Evolutionary conservation across 2,113 vertebrate species (phyloP).

Genomic region (Regulus satrapa): DNA sequence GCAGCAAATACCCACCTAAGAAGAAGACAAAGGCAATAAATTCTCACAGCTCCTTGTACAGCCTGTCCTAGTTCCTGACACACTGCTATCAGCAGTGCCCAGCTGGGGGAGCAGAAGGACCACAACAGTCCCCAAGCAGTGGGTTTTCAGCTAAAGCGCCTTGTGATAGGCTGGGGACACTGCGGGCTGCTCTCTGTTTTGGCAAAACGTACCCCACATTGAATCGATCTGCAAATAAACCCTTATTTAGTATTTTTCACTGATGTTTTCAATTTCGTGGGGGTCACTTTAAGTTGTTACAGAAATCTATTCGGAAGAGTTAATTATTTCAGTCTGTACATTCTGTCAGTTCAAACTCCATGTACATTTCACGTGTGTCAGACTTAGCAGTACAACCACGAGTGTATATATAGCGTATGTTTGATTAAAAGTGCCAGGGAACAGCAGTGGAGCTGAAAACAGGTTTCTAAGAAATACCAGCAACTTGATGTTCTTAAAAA

Average conservation of each 20-base stretch:
- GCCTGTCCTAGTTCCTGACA: not conserved
- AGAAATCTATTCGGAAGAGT: not conserved
- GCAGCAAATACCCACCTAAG: not conserved
- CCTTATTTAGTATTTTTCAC: not conserved
- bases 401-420: not conserved
- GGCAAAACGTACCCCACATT: not conserved
- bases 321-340: not conserved
- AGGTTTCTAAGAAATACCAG: not conserved
- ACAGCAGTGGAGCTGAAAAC: not conserved
- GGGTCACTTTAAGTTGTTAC: not conserved
- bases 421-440: not conserved
- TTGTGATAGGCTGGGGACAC: not conserved
- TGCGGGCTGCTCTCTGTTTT: not conserved
- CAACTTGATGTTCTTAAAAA: not conserved
- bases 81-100: not conserved
- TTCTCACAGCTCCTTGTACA: not conserved
- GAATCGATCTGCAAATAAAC: not conserved
- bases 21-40: not conserved
- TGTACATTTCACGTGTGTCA: not conserved
- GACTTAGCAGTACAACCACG: not conserved
- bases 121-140: not conserved
- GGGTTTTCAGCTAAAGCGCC: not conserved
- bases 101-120: constrained; percentile 29
- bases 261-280: not conserved
- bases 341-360: not conserved